Evolutionary conservation across 2,113 vertebrate genomes (phyloP).

Genomic region (Anoplopoma fimbria): DNA sequence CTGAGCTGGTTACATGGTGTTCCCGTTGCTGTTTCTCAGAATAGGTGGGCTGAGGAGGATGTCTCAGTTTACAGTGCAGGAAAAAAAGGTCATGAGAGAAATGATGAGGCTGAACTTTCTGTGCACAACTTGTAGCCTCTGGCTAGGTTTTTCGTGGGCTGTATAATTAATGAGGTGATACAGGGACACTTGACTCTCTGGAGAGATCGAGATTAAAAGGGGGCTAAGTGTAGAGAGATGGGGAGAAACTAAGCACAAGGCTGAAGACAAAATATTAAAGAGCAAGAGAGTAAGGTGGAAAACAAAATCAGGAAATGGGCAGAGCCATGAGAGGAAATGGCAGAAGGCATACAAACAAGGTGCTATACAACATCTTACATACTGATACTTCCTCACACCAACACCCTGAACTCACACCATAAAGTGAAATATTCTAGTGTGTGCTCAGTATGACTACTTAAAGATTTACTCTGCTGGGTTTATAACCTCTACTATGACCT

Average conservation of each 20-base stretch:
- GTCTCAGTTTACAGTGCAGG: constrained; percentile 59
- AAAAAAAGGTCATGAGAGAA: constrained; percentile 32
- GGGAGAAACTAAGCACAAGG: constrained; percentile 25
- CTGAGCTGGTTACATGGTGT: constrained; percentile 50
- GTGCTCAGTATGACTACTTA: background rate
- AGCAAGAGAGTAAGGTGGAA: constrained; percentile 53
- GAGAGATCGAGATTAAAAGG: constrained; percentile 67
- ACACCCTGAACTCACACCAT: constrained; percentile 16
- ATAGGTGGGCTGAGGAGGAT: constrained; percentile 38
- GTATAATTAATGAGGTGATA: constrained; percentile 71
- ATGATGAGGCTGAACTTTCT: constrained; percentile 41
- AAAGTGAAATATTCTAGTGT: constrained; percentile 8
- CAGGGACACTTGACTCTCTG: constrained; percentile 61
- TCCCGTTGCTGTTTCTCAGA: constrained; percentile 42
- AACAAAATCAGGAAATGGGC: constrained; percentile 64
- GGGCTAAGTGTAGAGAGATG: constrained; percentile 41
- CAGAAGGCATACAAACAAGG: constrained; percentile 60
- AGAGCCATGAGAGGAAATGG: constrained; percentile 40
- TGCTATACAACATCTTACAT: constrained; percentile 40
- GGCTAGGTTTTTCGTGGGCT: constrained; percentile 61
- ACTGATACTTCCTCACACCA: constrained; percentile 38
- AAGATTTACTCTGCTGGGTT: background rate
- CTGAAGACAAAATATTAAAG: constrained; percentile 32
- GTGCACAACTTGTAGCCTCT: constrained; percentile 59
- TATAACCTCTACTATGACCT: background rate